These are phyloP conservation scores for Pteromalus puparum DNA, from an alignment of 1,140 invertebrate species.

Conservation along the genomic window DNA sequence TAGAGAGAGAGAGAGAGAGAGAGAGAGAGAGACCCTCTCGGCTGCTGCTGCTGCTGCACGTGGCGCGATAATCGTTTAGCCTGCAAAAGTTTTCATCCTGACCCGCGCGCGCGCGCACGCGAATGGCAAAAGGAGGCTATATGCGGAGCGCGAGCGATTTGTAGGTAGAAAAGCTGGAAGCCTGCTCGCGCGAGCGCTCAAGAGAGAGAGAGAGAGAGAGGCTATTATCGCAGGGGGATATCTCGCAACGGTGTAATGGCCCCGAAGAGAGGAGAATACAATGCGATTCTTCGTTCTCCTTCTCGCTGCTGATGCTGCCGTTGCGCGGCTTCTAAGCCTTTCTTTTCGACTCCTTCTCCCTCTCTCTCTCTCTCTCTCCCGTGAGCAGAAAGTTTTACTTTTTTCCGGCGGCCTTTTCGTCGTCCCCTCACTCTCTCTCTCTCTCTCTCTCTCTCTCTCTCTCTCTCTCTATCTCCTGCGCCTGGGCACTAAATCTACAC, in stretches of 20 bases:
- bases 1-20: not conserved
- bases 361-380: constrained; percentile 15
- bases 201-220: not conserved
- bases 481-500: constrained; percentile 19
- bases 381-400: not conserved
- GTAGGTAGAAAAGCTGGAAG: constrained; percentile 31
- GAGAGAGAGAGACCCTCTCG: not conserved
- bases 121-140: constrained; percentile 31
- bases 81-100: constrained; percentile 27
- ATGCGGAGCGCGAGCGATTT: constrained; percentile 32
- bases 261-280: constrained; percentile 36
- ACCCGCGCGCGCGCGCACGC: constrained; percentile 7
- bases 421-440: not conserved
- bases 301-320: not conserved
- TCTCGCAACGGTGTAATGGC: constrained; percentile 44
- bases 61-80: constrained; percentile 36
- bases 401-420: constrained; percentile 8
- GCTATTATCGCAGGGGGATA: constrained; percentile 43
- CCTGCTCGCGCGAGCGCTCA: not conserved
- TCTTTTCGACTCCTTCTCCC: constrained; percentile 22
- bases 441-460: not conserved
- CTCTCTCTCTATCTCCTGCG: not conserved
- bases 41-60: constrained; percentile 25
- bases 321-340: not conserved
- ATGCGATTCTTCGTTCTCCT: constrained; percentile 41